These are phyloP conservation scores for Labeo catla DNA, from an alignment of 2,113 vertebrate species.

Conservation along the genomic window DNA sequence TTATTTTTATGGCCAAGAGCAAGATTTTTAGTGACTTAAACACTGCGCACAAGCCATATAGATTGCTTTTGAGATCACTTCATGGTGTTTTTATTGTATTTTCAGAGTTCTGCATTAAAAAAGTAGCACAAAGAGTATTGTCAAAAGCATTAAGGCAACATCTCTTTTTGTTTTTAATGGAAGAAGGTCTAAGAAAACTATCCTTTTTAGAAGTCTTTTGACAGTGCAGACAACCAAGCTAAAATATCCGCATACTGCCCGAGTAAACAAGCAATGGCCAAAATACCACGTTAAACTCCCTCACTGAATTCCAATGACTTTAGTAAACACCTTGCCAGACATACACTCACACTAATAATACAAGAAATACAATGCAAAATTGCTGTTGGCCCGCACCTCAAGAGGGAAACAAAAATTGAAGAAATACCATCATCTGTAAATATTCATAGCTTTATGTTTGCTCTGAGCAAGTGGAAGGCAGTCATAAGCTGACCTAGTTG, in stretches of 20 bases:
- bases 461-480: slow-evolving; percentile 33
- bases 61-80: neutral
- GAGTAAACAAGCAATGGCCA: neutral
- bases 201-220: neutral
- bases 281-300: neutral
- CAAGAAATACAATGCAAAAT: neutral
- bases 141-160: neutral
- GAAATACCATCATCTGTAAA: slow-evolving; percentile 44
- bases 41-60: neutral
- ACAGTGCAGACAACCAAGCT: neutral
- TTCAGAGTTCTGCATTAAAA: neutral
- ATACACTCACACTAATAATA: slow-evolving; percentile 10
- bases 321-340: neutral
- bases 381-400: neutral
- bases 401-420: neutral
- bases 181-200: neutral
- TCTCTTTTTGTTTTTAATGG: neutral
- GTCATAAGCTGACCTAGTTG: slow-evolving; percentile 48
- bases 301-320: neutral
- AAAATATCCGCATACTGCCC: neutral
- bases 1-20: neutral
- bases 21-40: neutral
- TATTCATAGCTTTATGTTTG: slow-evolving; percentile 36
- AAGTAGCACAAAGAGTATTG: neutral
- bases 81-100: neutral